Evolutionary conservation across 2,888 invertebrate genomes (phyloP).

Genomic region (Cyclophora albipunctata): DNA sequence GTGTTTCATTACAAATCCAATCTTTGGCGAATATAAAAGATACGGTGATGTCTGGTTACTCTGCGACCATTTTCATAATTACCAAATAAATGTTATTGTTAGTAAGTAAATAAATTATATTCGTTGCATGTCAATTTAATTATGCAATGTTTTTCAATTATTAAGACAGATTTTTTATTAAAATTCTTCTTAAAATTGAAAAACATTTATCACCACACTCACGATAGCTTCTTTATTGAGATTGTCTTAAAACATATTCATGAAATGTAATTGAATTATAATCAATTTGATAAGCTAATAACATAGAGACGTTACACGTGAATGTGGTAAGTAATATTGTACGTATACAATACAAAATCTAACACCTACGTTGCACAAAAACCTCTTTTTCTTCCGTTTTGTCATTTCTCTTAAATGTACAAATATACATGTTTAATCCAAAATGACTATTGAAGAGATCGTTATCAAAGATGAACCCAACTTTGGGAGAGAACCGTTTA

Average conservation of each 20-base stretch:
- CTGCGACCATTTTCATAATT: conserved; percentile 54
- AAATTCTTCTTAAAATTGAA: conserved; percentile 35
- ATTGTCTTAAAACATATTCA: too few relatives aligned
- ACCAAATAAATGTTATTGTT: conserved; percentile 62
- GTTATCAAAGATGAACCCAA: conserved; percentile 55
- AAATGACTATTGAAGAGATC: conserved; percentile 34
- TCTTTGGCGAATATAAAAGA: conserved; percentile 55
- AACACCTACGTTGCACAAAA: conserved; percentile 65
- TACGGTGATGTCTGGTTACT: conserved; percentile 41
- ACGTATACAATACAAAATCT: conserved; percentile 32
- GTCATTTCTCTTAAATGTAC: conserved; percentile 44
- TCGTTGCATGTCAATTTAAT: background rate
- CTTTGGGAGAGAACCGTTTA: conserved; percentile 55
- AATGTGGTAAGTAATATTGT: conserved; percentile 36
- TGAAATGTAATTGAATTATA: too few relatives aligned
- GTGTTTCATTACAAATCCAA: conserved; percentile 57
- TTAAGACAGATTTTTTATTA: background rate
- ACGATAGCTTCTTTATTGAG: conserved; percentile 23
- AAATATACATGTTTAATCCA: conserved; percentile 34
- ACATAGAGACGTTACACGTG: conserved; percentile 18
- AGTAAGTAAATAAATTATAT: conserved; percentile 31
- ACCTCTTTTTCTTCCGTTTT: conserved; percentile 32
- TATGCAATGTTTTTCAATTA: conserved; percentile 47
- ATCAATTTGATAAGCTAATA: too few relatives aligned
- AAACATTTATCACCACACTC: conserved; percentile 39